These are phyloP conservation scores for Oligia strigilis DNA, from an alignment of 2,888 invertebrate species.

Conservation along the genomic window DNA sequence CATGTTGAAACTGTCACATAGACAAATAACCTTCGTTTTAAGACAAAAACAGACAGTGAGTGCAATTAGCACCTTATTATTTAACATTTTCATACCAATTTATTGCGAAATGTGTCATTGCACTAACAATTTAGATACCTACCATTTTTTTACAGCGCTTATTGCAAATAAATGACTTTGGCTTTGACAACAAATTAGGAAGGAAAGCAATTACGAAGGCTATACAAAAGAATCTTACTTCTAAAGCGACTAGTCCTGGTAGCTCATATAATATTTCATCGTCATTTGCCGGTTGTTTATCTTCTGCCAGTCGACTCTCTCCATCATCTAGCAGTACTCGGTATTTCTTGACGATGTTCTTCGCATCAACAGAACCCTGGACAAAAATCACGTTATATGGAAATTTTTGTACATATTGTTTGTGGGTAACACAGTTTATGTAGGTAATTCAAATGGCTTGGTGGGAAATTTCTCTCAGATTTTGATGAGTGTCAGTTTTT, in stretches of 20 bases:
- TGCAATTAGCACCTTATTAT: not conserved
- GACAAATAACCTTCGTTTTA: not conserved
- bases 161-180: not conserved
- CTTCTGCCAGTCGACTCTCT: not conserved
- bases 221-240: conserved; percentile 30
- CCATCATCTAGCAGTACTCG: not conserved
- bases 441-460: not conserved
- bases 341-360: not conserved
- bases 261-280: conserved; percentile 3
- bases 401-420: not conserved
- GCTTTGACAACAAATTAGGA: not conserved
- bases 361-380: conserved; percentile 26
- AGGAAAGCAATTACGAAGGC: not conserved
- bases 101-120: too few species aligned
- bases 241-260: conserved; percentile 30
- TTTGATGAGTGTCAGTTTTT: not conserved
- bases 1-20: not conserved
- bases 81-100: too few species aligned
- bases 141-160: not conserved
- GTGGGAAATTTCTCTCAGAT: not conserved
- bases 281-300: not conserved
- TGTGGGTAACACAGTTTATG: not conserved
- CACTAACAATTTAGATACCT: too few species aligned
- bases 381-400: not conserved
- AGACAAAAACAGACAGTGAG: not conserved